Evolutionary conservation across 2,797 vertebrate genomes (phyloP).

Genomic region (Thunnus albacares): DNA sequence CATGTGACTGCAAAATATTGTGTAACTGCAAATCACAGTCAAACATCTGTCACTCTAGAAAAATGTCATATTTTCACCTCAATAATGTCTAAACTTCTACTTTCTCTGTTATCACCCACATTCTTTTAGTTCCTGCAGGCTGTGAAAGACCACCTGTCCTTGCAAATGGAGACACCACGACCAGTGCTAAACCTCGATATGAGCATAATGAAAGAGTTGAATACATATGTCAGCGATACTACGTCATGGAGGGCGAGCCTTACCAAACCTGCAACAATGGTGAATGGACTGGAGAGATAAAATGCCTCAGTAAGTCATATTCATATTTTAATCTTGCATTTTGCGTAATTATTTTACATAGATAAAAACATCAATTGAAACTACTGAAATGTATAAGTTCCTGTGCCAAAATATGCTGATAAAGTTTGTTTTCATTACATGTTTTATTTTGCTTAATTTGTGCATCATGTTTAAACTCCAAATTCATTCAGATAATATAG

Average conservation of each 20-base stretch:
- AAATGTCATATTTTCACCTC: neutral
- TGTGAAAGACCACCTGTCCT: slow-evolving; percentile 33
- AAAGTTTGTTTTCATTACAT: too few relatives aligned
- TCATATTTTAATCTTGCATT: neutral
- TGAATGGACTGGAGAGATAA: slow-evolving; percentile 37
- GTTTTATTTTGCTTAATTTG: too few relatives aligned
- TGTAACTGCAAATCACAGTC: too few relatives aligned
- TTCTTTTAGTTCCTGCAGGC: neutral
- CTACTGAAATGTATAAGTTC: too few relatives aligned
- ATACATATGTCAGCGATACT: slow-evolving; percentile 60
- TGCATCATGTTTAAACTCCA: too few relatives aligned
- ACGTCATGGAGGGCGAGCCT: slow-evolving; percentile 16
- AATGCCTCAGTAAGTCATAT: slow-evolving; percentile 54
- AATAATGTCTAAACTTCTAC: neutral
- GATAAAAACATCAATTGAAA: too few relatives aligned
- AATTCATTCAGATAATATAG: too few relatives aligned
- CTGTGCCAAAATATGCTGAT: too few relatives aligned
- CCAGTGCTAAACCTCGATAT: neutral
- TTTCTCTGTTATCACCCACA: neutral
- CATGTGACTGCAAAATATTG: too few relatives aligned
- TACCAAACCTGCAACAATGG: slow-evolving; percentile 37
- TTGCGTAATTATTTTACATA: too few relatives aligned
- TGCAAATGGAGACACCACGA: slow-evolving; percentile 20
- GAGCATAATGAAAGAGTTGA: slow-evolving; percentile 12
- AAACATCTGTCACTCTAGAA: too few relatives aligned